A percentile compares a stretch with the other conserved stretches of the same genome.
Evolutionary conservation across 2,888 invertebrate species (phyloP).

Genomic region (Halictus quadricinctus): DNA sequence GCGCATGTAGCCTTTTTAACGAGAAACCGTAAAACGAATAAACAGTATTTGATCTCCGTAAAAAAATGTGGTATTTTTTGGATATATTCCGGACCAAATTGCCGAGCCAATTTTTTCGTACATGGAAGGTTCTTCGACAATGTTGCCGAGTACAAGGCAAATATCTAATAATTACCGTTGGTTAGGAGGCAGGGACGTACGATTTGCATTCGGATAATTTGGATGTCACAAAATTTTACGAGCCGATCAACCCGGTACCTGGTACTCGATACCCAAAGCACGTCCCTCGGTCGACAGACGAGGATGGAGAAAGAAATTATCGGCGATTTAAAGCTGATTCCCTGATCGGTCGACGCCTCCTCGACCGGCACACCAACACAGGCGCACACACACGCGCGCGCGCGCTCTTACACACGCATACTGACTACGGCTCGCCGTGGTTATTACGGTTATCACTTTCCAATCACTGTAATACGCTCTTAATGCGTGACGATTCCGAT

Average conservation of each 20-base stretch:
- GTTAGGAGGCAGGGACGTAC: not conserved
- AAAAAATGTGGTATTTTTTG: not conserved
- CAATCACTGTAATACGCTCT: conserved; percentile 69
- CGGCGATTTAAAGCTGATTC: conserved; percentile 70
- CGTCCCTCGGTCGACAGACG: conserved; percentile 39
- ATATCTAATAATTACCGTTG: not conserved
- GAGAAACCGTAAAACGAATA: not conserved
- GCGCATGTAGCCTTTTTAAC: not conserved
- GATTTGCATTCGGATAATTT: conserved; percentile 48
- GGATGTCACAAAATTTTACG: conserved; percentile 60
- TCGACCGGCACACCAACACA: conserved; percentile 40
- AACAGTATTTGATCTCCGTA: not conserved
- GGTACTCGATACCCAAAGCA: conserved; percentile 56
- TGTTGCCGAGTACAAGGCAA: not conserved
- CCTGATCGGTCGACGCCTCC: conserved; percentile 70
- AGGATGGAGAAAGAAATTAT: conserved; percentile 67
- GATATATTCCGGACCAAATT: not conserved
- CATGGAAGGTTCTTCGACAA: not conserved
- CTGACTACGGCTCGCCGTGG: conserved; percentile 46
- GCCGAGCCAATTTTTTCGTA: not conserved
- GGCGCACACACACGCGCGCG: not conserved
- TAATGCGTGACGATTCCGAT: conserved; percentile 69
- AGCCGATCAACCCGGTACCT: conserved; percentile 56
- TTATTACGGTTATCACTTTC: conserved; percentile 69
- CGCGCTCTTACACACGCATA: not conserved